These are phyloP conservation scores for Corythornis vintsioides DNA, from an alignment of 2,113 vertebrate species.

Conservation along the genomic window DNA sequence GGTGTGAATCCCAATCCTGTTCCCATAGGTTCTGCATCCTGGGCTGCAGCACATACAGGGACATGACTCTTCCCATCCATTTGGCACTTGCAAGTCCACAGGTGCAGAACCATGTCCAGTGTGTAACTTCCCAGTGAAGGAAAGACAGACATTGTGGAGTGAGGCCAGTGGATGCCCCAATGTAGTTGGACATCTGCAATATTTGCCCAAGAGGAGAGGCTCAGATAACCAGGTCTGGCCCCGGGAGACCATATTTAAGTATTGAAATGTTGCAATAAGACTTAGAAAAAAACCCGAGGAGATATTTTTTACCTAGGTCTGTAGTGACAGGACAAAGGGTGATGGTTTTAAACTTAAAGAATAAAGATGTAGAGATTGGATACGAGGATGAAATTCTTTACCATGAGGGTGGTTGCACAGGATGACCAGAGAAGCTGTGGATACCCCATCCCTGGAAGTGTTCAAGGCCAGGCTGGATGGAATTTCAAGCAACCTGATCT, in stretches of 20 bases:
- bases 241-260: neutral
- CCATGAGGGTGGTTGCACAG: neutral
- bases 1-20: neutral
- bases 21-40: neutral
- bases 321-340: neutral
- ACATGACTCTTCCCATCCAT: neutral
- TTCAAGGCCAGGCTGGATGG: neutral
- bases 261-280: neutral
- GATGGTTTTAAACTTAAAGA: neutral
- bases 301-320: neutral
- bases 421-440: neutral
- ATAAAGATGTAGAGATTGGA: neutral
- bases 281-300: neutral
- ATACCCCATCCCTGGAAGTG: neutral
- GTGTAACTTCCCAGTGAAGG: neutral
- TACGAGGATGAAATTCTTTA: neutral
- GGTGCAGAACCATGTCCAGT: neutral
- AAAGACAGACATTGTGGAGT: neutral
- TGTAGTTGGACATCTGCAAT: neutral
- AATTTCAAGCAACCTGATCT: neutral
- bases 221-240: neutral
- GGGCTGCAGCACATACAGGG: neutral
- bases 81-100: neutral
- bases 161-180: neutral
- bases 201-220: rapidly evolving